Conservation (phyloP, 2,888 invertebrate species). For the Muscina levida region DNA sequence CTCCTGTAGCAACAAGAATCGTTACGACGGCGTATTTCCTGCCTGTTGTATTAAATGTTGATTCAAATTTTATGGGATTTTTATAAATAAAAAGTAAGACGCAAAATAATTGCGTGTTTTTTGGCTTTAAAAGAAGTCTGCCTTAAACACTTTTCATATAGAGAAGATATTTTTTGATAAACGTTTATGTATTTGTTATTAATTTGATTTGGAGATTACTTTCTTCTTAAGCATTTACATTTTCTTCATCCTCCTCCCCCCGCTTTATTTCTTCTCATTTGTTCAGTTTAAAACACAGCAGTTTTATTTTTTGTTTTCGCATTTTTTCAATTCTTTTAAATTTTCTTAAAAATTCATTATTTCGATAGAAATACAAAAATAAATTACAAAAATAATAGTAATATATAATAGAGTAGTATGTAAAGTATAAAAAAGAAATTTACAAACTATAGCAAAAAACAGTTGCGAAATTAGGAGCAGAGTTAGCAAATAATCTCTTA, state of each 20-base stretch:
- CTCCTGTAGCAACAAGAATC: constrained; percentile 74
- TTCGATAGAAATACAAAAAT: constrained; percentile 57
- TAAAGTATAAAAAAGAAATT: constrained; percentile 30
- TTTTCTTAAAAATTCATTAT: constrained; percentile 52
- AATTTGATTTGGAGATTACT: too few species aligned
- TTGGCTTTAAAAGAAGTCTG: too few species aligned
- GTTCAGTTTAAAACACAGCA: not conserved
- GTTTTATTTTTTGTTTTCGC: not conserved
- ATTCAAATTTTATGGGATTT: not conserved
- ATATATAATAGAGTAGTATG: too few species aligned
- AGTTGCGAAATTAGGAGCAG: not conserved
- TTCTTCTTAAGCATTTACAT: too few species aligned
- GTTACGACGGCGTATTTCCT: constrained; percentile 76
- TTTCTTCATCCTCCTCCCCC: too few species aligned
- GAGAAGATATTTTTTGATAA: too few species aligned
- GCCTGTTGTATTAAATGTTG: constrained; percentile 76
- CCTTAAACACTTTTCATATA: too few species aligned
- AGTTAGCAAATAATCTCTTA: not conserved
- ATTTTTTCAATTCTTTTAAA: constrained; percentile 30
- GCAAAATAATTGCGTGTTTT: too few species aligned
- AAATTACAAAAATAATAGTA: constrained; percentile 55
- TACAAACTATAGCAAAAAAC: constrained; percentile 52
- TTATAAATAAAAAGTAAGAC: not conserved
- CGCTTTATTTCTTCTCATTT: not conserved
- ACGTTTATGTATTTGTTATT: too few species aligned